Evolutionary conservation across 2,797 vertebrate genomes (phyloP).

Genomic region (Chaetophractus vellerosus): DNA sequence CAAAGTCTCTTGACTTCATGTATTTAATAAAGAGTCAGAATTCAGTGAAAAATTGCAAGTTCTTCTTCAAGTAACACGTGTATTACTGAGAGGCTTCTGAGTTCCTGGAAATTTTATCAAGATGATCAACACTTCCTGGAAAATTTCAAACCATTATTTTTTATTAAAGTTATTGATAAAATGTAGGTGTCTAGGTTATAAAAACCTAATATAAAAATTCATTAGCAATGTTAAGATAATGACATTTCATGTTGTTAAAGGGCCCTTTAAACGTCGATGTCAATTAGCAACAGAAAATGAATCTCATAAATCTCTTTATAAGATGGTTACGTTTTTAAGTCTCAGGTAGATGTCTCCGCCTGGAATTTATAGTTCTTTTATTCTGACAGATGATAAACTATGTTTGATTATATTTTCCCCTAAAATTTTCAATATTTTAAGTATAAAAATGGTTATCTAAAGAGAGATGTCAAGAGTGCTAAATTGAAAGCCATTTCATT

Average conservation of each 20-base stretch:
- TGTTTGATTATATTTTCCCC: conserved; percentile 7
- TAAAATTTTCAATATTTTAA: conserved; percentile 60
- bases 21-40: background rate
- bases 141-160: background rate
- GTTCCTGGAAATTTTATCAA: background rate
- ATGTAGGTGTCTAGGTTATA: background rate
- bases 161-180: background rate
- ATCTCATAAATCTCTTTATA: background rate
- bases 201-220: background rate
- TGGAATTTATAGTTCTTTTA: background rate
- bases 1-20: background rate
- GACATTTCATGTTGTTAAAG: background rate
- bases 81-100: background rate
- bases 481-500: conserved; percentile 75
- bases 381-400: conserved; percentile 50
- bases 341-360: background rate
- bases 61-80: background rate
- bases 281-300: background rate
- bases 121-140: background rate
- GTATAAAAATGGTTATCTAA: conserved; percentile 52
- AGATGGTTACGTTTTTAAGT: background rate
- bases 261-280: background rate
- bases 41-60: background rate
- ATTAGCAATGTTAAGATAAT: background rate
- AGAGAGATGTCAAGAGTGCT: conserved; percentile 63